Conservation (phyloP, 1,140 invertebrate genomes). For the Leguminivora glycinivorella region DNA sequence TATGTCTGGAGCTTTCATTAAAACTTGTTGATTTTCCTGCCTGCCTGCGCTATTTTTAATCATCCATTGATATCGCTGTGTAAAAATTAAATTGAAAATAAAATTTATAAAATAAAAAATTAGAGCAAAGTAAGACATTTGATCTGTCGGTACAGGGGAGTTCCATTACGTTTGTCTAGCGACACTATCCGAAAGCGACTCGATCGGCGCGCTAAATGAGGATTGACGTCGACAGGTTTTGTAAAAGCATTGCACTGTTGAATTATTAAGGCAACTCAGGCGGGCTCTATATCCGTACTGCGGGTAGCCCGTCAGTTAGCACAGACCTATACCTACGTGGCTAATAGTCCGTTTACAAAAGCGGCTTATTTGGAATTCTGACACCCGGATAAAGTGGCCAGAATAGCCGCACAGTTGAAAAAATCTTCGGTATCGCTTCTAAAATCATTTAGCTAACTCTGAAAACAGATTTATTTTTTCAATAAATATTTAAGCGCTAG, state of each 20-base stretch:
- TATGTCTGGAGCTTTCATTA: not conserved
- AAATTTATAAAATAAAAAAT: constrained; percentile 3
- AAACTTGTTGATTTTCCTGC: not conserved
- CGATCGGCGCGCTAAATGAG: constrained; percentile 73
- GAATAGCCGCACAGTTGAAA: constrained; percentile 47
- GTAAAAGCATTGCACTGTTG: constrained; percentile 79
- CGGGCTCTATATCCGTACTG: constrained; percentile 72
- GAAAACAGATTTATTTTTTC: not conserved
- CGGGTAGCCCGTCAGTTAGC: constrained; percentile 42
- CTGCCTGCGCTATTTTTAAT: not conserved
- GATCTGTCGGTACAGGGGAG: constrained; percentile 55
- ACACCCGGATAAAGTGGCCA: constrained; percentile 66
- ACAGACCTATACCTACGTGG: constrained; percentile 51
- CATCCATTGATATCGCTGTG: not conserved
- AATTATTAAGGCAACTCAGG: constrained; percentile 75
- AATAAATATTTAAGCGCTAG: constrained; percentile 18
- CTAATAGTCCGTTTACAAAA: constrained; percentile 67
- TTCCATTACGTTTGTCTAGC: constrained; percentile 75
- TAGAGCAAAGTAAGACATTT: constrained; percentile 12
- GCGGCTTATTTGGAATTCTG: constrained; percentile 72
- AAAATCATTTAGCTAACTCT: not conserved
- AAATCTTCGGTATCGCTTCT: constrained; percentile 2
- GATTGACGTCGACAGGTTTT: constrained; percentile 77
- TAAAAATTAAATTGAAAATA: not conserved
- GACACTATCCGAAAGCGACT: constrained; percentile 70